A percentile compares a stretch with the other conserved stretches of the same genome.
Evolutionary conservation across 1,140 invertebrate species (phyloP).

Genomic region (Nephila pilipes): DNA sequence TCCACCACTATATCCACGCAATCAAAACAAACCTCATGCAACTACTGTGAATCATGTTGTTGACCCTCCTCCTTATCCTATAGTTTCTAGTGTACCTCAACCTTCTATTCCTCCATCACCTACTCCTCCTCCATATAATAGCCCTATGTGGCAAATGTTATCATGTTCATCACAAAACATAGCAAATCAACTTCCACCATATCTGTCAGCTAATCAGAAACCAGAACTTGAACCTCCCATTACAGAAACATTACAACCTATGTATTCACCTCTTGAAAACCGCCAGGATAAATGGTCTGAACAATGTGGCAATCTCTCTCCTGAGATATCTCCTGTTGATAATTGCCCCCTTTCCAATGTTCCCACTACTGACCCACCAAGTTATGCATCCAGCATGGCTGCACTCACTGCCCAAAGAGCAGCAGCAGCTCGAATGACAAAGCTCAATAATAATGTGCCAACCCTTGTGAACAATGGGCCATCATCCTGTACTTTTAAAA

Average conservation of each 20-base stretch:
- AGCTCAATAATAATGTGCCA: constrained; percentile 81
- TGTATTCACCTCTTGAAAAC: constrained; percentile 60
- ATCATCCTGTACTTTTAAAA: constrained; percentile 84
- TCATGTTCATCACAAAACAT: constrained; percentile 53
- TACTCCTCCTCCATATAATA: constrained; percentile 79
- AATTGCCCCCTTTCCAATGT: constrained; percentile 80
- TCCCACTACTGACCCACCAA: constrained; percentile 93
- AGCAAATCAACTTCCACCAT: constrained; percentile 58
- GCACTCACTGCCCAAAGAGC: constrained; percentile 87
- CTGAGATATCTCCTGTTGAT: constrained; percentile 57
- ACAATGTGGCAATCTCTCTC: constrained; percentile 43
- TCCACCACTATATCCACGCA: constrained; percentile 78
- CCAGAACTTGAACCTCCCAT: constrained; percentile 40
- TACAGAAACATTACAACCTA: background rate
- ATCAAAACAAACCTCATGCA: constrained; percentile 70
- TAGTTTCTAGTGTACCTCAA: constrained; percentile 71
- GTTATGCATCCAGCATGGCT: constrained; percentile 95
- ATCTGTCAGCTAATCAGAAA: constrained; percentile 43
- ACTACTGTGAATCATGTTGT: constrained; percentile 69
- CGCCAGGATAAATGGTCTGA: constrained; percentile 67
- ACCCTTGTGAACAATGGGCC: constrained; percentile 80
- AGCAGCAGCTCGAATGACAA: constrained; percentile 81
- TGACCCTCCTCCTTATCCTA: constrained; percentile 79
- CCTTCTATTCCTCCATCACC: constrained; percentile 78
- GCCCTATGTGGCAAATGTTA: constrained; percentile 63